phyloP scores from a whole-genome alignment of 2,113 vertebrate genomes.

The Pandion haliaetus region DNA sequence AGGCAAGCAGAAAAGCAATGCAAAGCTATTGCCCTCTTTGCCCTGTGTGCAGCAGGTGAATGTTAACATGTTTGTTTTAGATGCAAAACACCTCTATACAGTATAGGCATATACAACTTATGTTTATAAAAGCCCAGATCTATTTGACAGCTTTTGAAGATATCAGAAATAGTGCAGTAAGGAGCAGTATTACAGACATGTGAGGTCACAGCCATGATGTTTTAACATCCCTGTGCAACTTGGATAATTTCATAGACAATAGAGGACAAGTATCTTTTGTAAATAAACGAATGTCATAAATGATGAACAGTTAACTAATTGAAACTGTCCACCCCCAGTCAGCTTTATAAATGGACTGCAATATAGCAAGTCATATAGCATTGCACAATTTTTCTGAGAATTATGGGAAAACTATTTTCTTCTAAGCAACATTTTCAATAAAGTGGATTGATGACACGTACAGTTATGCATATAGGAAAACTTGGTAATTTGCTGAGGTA shows the following conservation, averaged over 20 bases:
- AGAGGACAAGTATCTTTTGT: neutral
- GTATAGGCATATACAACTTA: neutral
- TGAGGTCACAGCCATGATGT: neutral
- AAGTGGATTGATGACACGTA: neutral
- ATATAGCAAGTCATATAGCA: neutral
- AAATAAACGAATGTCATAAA: neutral
- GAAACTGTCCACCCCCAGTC: neutral
- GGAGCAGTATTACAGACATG: neutral
- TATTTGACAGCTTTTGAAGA: neutral
- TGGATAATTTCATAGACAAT: neutral
- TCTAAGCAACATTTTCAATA: neutral
- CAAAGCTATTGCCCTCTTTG: neutral
- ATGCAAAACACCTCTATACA: neutral
- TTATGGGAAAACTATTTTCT: neutral
- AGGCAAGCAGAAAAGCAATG: neutral
- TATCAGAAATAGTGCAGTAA: neutral
- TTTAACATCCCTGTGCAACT: neutral
- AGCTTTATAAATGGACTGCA: neutral
- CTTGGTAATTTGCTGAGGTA: neutral
- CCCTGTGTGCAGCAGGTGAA: neutral
- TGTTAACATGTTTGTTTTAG: neutral
- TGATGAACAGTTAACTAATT: neutral
- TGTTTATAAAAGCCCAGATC: neutral
- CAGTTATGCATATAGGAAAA: neutral
- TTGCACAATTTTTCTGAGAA: neutral